Evolutionary conservation across 2,113 vertebrate genomes (phyloP).

Genomic region (Corythaeola cristata): DNA sequence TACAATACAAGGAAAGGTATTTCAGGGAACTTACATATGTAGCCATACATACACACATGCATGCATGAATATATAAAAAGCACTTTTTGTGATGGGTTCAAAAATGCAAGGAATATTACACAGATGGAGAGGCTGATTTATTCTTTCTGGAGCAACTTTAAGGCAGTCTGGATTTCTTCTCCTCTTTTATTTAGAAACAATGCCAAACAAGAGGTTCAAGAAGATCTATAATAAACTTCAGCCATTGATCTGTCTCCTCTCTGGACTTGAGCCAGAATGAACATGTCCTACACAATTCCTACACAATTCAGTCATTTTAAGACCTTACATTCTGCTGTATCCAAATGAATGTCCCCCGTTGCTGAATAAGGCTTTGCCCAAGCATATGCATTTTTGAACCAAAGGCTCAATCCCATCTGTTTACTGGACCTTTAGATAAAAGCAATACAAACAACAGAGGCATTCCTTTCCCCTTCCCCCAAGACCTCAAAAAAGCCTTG

Average conservation of each 20-base stretch:
- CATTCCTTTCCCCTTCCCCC: neutral
- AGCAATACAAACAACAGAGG: neutral
- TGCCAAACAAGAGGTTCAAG: neutral
- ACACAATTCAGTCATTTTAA: neutral
- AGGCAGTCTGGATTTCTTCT: neutral
- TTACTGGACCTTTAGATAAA: neutral
- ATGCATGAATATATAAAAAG: neutral
- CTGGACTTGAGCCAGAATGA: neutral
- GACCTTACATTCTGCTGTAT: neutral
- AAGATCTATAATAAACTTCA: neutral
- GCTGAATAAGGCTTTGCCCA: neutral
- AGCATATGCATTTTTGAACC: neutral
- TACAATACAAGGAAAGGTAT: neutral
- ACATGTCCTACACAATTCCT: neutral
- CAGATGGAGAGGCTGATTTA: neutral
- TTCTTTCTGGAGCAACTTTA: conserved; percentile 34
- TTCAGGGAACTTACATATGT: neutral
- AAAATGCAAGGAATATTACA: conserved; percentile 19
- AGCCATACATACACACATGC: neutral
- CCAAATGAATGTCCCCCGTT: neutral
- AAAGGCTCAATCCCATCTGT: neutral
- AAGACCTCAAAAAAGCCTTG: neutral
- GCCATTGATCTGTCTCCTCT: neutral
- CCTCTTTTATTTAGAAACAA: neutral
- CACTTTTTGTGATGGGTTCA: neutral